phyloP scores from a whole-genome alignment of 2,113 vertebrate genomes.

The Garra rufa region DNA sequence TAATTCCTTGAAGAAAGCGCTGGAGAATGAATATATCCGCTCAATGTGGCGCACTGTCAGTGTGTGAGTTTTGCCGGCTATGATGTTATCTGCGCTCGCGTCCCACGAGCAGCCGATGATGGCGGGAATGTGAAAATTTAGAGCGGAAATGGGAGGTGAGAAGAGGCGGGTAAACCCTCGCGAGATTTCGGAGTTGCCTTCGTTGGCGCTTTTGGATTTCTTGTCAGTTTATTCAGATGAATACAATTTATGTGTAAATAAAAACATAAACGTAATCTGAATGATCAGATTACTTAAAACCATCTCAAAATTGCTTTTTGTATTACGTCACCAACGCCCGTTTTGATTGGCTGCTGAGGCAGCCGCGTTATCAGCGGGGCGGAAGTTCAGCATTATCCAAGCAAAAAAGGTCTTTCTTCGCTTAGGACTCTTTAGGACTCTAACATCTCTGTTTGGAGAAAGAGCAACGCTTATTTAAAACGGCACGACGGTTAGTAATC shows the following conservation, averaged over 20 bases:
- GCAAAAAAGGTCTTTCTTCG: background rate
- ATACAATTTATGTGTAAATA: background rate
- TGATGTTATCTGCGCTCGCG: slow-evolving; percentile 71
- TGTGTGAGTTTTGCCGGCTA: slow-evolving; percentile 70
- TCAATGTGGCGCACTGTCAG: slow-evolving; percentile 14
- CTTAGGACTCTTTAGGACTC: background rate
- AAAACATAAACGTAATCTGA: no score
- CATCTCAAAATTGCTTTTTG: no score
- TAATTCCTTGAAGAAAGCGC: background rate
- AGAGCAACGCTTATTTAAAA: background rate
- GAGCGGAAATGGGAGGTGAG: slow-evolving; percentile 69
- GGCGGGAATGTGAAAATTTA: slow-evolving; percentile 81
- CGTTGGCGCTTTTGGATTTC: no score
- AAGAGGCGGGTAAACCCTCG: slow-evolving; percentile 30
- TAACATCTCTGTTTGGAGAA: background rate
- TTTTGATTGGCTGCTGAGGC: slow-evolving; percentile 10
- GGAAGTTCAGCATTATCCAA: background rate
- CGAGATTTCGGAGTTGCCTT: slow-evolving; percentile 46
- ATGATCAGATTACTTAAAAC: background rate
- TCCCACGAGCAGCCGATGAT: slow-evolving; percentile 69
- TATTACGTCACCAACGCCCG: background rate
- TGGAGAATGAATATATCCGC: background rate
- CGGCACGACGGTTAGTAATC: background rate
- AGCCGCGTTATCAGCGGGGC: background rate
- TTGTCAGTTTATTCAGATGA: background rate